phyloP scores from a whole-genome alignment of 2,888 invertebrate genomes.

The Halocaridina rubra region DNA sequence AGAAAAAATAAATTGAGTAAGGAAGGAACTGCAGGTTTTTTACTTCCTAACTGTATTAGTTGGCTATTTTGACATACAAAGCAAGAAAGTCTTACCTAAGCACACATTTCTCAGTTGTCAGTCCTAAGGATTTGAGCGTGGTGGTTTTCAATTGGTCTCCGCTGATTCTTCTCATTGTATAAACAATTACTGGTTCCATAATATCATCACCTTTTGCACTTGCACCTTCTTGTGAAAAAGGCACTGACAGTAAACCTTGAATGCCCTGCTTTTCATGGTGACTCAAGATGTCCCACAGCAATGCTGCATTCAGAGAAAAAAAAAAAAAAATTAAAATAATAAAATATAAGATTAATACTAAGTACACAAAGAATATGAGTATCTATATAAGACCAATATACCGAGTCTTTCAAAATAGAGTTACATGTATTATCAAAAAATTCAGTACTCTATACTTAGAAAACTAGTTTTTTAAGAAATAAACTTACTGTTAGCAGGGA shows the following conservation, averaged over 20 bases:
- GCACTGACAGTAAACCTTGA: background rate
- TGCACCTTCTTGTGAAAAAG: no score
- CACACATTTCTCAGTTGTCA: slow-evolving; percentile 48
- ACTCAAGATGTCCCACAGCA: slow-evolving; percentile 50
- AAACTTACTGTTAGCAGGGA: slow-evolving; percentile 35
- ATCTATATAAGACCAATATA: no score
- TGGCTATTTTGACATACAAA: no score
- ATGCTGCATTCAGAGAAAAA: slow-evolving; percentile 31
- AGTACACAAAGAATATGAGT: no score
- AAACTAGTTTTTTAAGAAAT: background rate
- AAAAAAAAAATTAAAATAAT: no score
- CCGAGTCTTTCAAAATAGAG: no score
- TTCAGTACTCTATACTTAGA: background rate
- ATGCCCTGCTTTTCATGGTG: slow-evolving; percentile 32
- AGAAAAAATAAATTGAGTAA: no score
- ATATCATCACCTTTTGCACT: no score
- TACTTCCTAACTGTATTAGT: no score
- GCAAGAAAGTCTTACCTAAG: slow-evolving; percentile 23
- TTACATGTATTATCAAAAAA: no score
- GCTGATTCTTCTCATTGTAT: slow-evolving; percentile 47
- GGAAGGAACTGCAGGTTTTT: no score
- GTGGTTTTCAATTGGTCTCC: slow-evolving; percentile 31
- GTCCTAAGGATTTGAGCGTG: slow-evolving; percentile 40
- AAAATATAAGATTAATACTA: no score
- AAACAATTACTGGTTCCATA: slow-evolving; percentile 47